phyloP scores from a whole-genome alignment of 2,888 invertebrate species.

The Melitaea athalia region DNA sequence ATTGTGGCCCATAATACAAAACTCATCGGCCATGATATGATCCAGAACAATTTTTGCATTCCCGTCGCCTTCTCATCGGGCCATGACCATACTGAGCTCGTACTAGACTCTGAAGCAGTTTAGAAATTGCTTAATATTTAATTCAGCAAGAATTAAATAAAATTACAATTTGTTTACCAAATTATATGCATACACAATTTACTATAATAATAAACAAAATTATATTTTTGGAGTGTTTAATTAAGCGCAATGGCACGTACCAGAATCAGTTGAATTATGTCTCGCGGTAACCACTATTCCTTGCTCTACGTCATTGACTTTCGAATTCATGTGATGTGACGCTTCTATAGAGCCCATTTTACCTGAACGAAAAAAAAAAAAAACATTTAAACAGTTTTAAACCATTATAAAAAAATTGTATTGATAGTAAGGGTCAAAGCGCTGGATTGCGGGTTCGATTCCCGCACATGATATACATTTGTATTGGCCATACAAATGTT shows the following conservation, averaged over 20 bases:
- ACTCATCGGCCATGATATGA: slow-evolving; percentile 89
- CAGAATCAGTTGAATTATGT: slow-evolving; percentile 62
- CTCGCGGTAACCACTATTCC: slow-evolving; percentile 52
- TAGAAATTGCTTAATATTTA: not conserved
- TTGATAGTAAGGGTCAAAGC: too few relatives aligned
- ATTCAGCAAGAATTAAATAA: not conserved
- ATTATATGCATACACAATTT: not conserved
- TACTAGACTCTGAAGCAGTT: slow-evolving; percentile 51
- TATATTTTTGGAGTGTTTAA: too few relatives aligned
- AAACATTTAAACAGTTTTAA: not conserved
- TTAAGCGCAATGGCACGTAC: slow-evolving; percentile 42
- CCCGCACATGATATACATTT: too few relatives aligned
- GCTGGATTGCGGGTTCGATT: too few relatives aligned
- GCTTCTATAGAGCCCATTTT: slow-evolving; percentile 49
- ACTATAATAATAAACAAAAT: not conserved
- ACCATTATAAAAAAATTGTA: too few relatives aligned
- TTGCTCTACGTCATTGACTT: slow-evolving; percentile 54
- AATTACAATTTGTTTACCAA: too few relatives aligned
- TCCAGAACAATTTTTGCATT: slow-evolving; percentile 77
- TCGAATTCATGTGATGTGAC: slow-evolving; percentile 43
- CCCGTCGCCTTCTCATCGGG: slow-evolving; percentile 72
- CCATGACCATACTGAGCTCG: slow-evolving; percentile 79
- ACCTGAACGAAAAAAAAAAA: slow-evolving; percentile 44
- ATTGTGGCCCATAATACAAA: slow-evolving; percentile 87
- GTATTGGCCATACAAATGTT: too few relatives aligned